Conservation (phyloP, 2,888 invertebrate species). For the Troilus luridus region DNA sequence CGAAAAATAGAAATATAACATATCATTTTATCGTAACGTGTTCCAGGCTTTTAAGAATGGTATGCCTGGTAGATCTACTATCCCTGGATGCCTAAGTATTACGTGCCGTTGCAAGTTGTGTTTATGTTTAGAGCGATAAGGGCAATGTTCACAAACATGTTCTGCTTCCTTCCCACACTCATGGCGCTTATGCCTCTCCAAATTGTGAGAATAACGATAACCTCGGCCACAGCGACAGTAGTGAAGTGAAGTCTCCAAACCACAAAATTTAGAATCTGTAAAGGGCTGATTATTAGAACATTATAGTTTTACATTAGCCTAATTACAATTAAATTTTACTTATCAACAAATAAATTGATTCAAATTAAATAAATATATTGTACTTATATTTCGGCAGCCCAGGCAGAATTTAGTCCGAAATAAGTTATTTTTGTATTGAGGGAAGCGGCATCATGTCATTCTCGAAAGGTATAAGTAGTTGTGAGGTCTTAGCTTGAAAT, state of each 20-base stretch:
- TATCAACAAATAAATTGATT: conserved; percentile 13
- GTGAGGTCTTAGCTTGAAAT: too few species aligned
- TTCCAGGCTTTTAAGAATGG: conserved; percentile 46
- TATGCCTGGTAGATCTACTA: conserved; percentile 13
- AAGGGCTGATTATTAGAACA: conserved; percentile 45
- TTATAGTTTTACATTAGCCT: background rate
- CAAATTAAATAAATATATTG: background rate
- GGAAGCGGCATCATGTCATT: too few species aligned
- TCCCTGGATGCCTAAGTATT: conserved; percentile 52
- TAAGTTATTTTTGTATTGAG: too few species aligned
- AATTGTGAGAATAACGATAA: conserved; percentile 65
- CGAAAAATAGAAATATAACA: background rate
- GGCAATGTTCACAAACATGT: conserved; percentile 62
- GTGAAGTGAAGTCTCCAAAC: conserved; percentile 49
- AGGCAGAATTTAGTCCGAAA: too few species aligned
- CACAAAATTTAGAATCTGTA: conserved; percentile 33
- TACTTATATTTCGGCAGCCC: too few species aligned
- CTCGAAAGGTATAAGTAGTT: too few species aligned
- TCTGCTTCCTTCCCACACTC: conserved; percentile 64
- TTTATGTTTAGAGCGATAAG: conserved; percentile 75
- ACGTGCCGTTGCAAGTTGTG: conserved; percentile 63
- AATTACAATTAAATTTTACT: background rate
- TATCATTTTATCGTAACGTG: background rate
- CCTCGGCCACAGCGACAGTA: conserved; percentile 64
- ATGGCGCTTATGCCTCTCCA: conserved; percentile 63